Evolutionary conservation across 2,888 invertebrate genomes (phyloP), one percentile per base, ranked within the genome.

Genomic region (Aspidapion aeneum): DNA sequence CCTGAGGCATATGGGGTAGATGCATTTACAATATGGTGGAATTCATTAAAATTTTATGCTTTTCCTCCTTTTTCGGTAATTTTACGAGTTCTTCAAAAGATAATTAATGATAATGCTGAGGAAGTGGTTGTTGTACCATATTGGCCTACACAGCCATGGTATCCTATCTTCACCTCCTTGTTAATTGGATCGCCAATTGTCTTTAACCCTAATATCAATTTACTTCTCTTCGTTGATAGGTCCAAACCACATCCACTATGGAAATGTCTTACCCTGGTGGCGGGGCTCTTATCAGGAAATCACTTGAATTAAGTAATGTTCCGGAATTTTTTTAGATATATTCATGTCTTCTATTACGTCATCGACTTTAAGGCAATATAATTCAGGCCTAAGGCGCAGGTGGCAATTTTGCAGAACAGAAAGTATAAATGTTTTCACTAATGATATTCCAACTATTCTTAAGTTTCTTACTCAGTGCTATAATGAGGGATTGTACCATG

Each of bases 261-360:
- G 56, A 49, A n/a, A 21, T 9, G 20, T 3, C 65, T 67, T 67
- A 58, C 63, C 62, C 66, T 67, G 66, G 64, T 67, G 50, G 66
- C 58, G 50, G 64, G 67, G 18, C 54, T 52, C 62, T 67, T 67
- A 66, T 67, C 64, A n/a, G 21, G 52, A 35, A 64, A 64, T 60
- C 55, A 16, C 55, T 67, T 2, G 18, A 51, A 56, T 21, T 61
- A 62, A 35, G 59, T 7, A 22, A 55, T 7, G 55, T 62, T 18
- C 66, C 65, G 17, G 49, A 22, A 16, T 12, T 48, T 49, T 20
- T 18, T 12, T 64, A 18, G 51, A 59, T 21, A 60, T 67, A 21
- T 62, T 56, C 35, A 21, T 62, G 52, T 49, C 66, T 17, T 68
- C 64, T 18, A 58, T 68, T 16, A 56, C 66, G 5, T 17, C 20